phyloP scores from a whole-genome alignment of 35 echinoderm and acorn worm genomes.

The Amphiura filiformis region DNA sequence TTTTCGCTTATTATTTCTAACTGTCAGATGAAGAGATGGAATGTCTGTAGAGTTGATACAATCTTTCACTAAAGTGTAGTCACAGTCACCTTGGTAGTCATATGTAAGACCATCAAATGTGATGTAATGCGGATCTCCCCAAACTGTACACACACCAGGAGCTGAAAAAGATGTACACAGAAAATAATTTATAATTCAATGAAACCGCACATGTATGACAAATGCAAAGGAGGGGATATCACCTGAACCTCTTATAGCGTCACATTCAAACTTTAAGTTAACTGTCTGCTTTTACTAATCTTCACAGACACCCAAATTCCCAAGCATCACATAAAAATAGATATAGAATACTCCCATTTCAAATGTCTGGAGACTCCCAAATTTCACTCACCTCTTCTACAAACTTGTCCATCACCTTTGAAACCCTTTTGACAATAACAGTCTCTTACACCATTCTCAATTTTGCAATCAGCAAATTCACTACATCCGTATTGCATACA shows the following conservation, averaged over 20 bases:
- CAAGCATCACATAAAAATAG: too few species aligned
- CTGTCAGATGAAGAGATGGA: conserved; percentile 50
- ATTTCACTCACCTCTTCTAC: conserved; percentile 26
- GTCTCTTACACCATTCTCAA: conserved; percentile 43
- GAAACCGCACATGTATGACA: not conserved
- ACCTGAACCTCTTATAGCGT: not conserved
- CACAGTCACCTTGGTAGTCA: too few species aligned
- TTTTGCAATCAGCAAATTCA: conserved; percentile 24
- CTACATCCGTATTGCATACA: not conserved
- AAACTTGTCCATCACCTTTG: conserved; percentile 23
- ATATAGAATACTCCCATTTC: too few species aligned
- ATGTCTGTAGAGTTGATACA: too few species aligned
- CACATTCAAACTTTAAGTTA: not conserved
- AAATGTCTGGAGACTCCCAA: too few species aligned
- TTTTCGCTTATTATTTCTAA: conserved; percentile 44
- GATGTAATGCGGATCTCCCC: too few species aligned
- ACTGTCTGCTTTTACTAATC: not conserved
- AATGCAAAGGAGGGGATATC: not conserved
- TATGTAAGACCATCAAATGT: too few species aligned
- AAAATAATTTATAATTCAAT: not conserved
- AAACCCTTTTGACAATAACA: conserved; percentile 55
- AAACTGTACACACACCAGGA: too few species aligned
- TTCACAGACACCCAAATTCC: too few species aligned
- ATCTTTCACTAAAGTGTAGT: too few species aligned
- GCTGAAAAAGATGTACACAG: too few species aligned